Conservation (phyloP, 2,797 vertebrate genomes). For the Vireo griseus region DNA sequence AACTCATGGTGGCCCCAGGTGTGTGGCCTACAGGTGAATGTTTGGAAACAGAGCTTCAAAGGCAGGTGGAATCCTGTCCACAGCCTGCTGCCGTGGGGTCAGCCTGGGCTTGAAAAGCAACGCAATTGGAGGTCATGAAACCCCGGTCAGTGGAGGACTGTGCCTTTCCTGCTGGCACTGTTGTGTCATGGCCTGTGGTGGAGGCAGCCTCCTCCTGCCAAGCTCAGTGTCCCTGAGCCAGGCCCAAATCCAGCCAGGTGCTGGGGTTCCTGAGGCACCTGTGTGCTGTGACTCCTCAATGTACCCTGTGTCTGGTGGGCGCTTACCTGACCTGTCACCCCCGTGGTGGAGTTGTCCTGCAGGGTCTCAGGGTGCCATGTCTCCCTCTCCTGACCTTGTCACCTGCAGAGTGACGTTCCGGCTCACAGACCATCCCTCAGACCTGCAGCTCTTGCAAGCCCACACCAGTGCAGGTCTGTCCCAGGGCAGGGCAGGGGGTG, state of each 20-base stretch:
- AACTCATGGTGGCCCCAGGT: background rate
- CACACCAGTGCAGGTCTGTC: background rate
- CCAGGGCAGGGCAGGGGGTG: background rate
- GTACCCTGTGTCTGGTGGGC: background rate
- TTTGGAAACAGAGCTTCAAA: background rate
- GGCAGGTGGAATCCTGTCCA: background rate
- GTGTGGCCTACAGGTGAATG: background rate
- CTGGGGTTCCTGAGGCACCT: background rate
- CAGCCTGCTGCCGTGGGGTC: background rate
- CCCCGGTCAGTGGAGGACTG: background rate
- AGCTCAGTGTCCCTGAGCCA: background rate
- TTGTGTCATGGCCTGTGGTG: rapidly evolving
- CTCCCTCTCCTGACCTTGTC: background rate
- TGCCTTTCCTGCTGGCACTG: background rate
- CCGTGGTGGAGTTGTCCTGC: rapidly evolving
- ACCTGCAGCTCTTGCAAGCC: background rate
- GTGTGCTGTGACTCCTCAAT: rapidly evolving
- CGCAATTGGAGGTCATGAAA: background rate
- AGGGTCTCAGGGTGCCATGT: rapidly evolving
- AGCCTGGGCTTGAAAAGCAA: background rate
- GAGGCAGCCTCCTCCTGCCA: background rate
- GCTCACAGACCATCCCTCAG: background rate
- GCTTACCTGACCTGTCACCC: too few relatives aligned
- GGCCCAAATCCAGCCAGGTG: background rate
- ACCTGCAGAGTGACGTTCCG: background rate